Evolutionary conservation across 2,113 vertebrate genomes (phyloP).

Genomic region (Mesitornis unicolor): DNA sequence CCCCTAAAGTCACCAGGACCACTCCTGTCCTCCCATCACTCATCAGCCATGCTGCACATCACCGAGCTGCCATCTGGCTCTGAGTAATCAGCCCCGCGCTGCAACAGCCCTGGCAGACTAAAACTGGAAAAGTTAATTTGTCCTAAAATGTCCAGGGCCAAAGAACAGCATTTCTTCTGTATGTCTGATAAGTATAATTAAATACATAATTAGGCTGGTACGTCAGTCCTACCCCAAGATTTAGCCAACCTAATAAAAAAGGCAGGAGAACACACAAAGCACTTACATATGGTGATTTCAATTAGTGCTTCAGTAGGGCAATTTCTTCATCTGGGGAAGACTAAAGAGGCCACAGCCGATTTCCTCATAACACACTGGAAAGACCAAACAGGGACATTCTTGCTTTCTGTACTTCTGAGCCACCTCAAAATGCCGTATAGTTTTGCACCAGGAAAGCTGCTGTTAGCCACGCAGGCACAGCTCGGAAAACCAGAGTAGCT

Average conservation of each 20-base stretch:
- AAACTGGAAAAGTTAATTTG: neutral
- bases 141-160: neutral
- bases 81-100: neutral
- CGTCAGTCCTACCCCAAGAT: neutral
- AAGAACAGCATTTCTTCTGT: neutral
- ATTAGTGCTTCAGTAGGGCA: slow-evolving; percentile 3
- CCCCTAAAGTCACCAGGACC: neutral
- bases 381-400: neutral
- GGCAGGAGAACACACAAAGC: slow-evolving; percentile 26
- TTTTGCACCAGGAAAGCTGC: neutral
- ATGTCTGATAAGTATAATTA: slow-evolving; percentile 37
- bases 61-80: neutral
- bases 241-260: neutral
- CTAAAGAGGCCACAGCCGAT: neutral
- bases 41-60: neutral
- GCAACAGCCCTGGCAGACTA: neutral
- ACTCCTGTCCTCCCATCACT: neutral
- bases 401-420: neutral
- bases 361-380: neutral
- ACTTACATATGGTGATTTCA: neutral
- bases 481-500: neutral
- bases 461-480: neutral
- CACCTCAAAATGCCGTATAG: rapidly evolving
- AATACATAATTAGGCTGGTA: neutral
- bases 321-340: slow-evolving; percentile 20